Conservation (phyloP, 2,113 vertebrate genomes). For the Monopterus albus region DNA sequence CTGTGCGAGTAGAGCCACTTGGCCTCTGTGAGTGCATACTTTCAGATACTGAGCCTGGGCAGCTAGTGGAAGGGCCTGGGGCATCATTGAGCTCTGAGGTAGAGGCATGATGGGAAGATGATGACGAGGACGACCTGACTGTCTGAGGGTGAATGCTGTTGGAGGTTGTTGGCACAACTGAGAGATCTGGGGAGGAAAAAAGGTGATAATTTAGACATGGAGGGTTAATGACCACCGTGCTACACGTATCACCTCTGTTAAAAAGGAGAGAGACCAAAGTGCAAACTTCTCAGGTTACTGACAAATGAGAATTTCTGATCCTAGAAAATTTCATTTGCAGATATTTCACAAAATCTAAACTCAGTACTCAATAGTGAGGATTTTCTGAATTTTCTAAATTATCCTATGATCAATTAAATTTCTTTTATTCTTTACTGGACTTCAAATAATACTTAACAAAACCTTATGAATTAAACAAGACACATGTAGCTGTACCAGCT, state of each 20-base stretch:
- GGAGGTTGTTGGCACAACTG: slow-evolving; percentile 93
- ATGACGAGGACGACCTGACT: slow-evolving; percentile 85
- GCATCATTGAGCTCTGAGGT: slow-evolving; percentile 93
- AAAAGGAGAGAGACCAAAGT: not conserved
- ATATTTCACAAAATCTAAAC: not conserved
- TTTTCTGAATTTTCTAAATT: too few species aligned
- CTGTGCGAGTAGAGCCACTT: slow-evolving; percentile 81
- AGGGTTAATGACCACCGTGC: not conserved
- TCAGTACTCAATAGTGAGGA: too few species aligned
- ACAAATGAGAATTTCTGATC: not conserved
- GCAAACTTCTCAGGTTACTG: not conserved
- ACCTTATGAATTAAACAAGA: not conserved
- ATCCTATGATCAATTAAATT: too few species aligned
- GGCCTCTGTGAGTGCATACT: slow-evolving; percentile 81
- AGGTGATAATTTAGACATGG: not conserved
- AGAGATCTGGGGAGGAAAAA: slow-evolving; percentile 83
- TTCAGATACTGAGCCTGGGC: slow-evolving; percentile 85
- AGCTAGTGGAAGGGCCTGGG: slow-evolving; percentile 85
- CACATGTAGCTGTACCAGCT: not conserved
- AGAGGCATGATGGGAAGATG: slow-evolving; percentile 86
- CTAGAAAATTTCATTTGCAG: not conserved
- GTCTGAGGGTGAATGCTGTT: slow-evolving; percentile 86
- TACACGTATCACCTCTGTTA: not conserved
- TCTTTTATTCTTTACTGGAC: too few species aligned
- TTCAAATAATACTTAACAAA: not conserved